Base-by-base conservation (phyloP, 1,140 invertebrate genomes). In the Drepana arcuata region DNA sequence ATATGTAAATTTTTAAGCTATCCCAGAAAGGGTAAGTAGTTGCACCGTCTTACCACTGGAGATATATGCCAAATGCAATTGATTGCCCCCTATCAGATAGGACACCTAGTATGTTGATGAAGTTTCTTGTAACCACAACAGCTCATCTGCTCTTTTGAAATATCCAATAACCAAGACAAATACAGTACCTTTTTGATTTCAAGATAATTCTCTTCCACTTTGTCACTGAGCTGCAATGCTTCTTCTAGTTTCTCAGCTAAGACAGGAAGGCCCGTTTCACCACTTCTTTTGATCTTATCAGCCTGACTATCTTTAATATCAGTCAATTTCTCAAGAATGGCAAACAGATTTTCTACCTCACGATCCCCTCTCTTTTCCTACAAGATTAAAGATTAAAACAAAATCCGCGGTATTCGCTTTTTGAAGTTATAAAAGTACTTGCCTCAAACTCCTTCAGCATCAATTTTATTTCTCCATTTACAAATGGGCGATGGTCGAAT, bases 401-500 rank as follows among this genome's bases (percentile, higher is more conserved):
- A n/a, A n/a, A n/a, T n/a, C n/a, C n/a, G n/a, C n/a, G n/a, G n/a
- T n/a, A n/a, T n/a, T n/a, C n/a, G n/a, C n/a, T n/a, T n/a, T n/a
- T n/a, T n/a, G n/a, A n/a, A n/a, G n/a, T n/a, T n/a, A n/a, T n/a
- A n/a, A n/a, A n/a, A n/a, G n/a, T n/a, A n/a, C 36, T 24, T 63
- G 93, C 92, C 86, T 95, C 92, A 78, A 94, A 94, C 79, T 95
- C 92, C 50, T 89, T 89, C 4, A 94, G 64, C 79, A 93, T 92
- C 82, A 87, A 90, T 52, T 90, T 90, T 42, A 95, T 90, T 88
- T 95, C 94, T 36, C 93, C 92, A 80, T 88, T 90, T 28, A 95
- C 67, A 75, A 94, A 93, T 12, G 92, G 91, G 38, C 90, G 87
- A 65, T 95, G 93, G 74, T 95, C 92, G 85, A 95, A 93, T 41